Evolutionary conservation across 1,140 invertebrate species (phyloP).

Genomic region (Drosophila pruinosa): DNA sequence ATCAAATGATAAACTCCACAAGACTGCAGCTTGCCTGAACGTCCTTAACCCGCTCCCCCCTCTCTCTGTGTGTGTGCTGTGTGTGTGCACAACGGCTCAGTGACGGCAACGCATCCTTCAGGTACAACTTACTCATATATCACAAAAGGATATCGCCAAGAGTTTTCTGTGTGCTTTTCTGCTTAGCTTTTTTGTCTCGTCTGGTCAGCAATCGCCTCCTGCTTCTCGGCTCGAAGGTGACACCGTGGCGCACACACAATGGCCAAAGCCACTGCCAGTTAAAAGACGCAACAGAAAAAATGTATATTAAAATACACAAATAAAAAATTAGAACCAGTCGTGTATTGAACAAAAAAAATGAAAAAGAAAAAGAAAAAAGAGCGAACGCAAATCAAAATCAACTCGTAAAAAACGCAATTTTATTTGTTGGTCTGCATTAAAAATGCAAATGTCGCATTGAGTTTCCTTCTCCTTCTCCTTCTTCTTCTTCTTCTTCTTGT

Average conservation of each 20-base stretch:
- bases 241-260: constrained; percentile 74
- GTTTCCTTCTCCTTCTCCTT: constrained; percentile 32
- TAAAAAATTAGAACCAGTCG: constrained; percentile 68
- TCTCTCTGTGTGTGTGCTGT: constrained; percentile 13
- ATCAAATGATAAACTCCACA: constrained; percentile 75
- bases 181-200: constrained; percentile 71
- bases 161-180: constrained; percentile 73
- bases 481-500: too few relatives aligned
- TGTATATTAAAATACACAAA: constrained; percentile 40
- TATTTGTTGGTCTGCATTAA: constrained; percentile 81
- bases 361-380: constrained; percentile 33
- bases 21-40: constrained; percentile 30
- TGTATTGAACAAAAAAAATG: constrained; percentile 23
- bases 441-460: constrained; percentile 82
- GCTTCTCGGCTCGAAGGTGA: constrained; percentile 66
- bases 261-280: constrained; percentile 32
- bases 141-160: constrained; percentile 79
- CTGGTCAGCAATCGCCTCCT: constrained; percentile 52
- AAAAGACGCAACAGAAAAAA: constrained; percentile 26
- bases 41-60: background rate
- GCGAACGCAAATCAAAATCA: constrained; percentile 66
- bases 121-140: constrained; percentile 83
- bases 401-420: constrained; percentile 68
- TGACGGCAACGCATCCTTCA: constrained; percentile 61
- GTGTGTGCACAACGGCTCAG: constrained; percentile 81